Base-by-base conservation (phyloP, 2,113 vertebrate genomes). In the Pseudopipra pipra region DNA sequence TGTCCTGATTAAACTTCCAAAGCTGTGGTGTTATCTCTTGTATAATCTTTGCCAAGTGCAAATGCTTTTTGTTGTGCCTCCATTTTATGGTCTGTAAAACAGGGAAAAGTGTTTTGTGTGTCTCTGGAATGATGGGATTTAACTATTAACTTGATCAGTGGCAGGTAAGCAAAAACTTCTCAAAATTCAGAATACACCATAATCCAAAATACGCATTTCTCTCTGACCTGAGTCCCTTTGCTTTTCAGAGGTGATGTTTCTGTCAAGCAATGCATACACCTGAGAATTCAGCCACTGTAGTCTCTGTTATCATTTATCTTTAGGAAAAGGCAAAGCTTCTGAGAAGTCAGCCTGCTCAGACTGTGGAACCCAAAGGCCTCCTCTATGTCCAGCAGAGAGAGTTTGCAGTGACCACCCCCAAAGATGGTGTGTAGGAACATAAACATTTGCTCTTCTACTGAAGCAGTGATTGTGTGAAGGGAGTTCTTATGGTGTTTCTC, bases 321-420 rank as follows among this genome's bases (percentile, higher is more conserved):
- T 97, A 99, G 99, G 99, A 99, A 96, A 98, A 98, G 96, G 99
- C 99, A 93, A 98, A 97, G 97, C 89, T 96, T 63, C 98, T 99
- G 88, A 96, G 97, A 94, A 98, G 98, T 96, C 99, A 97, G 97
- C 97, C 98, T 39, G 95, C 96, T 63, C 98, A 97, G 39, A 96
- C 96, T 20, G 98, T 99, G 82, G 99, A 99, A 96, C 98, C 98
- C 85, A 98, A 98, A 98, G 98, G 98, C 96, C 98, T 99, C 88
- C 97, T 99, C 4, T 99, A 99, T 62, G 97, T 99, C 63, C 99
- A 99, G 93, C 99, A 99, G 90, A 98, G 99, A 97, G 99, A 99
- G 90, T 99, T 99, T 96, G 99, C 99, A 23, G 98, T 98, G 92
- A 99, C 99, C 24, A 99, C 98, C 37, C 99, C 99, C 89, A 95